Evolutionary conservation across 1,140 invertebrate genomes (phyloP).

Genomic region (Ctenoplectra terminalis): DNA sequence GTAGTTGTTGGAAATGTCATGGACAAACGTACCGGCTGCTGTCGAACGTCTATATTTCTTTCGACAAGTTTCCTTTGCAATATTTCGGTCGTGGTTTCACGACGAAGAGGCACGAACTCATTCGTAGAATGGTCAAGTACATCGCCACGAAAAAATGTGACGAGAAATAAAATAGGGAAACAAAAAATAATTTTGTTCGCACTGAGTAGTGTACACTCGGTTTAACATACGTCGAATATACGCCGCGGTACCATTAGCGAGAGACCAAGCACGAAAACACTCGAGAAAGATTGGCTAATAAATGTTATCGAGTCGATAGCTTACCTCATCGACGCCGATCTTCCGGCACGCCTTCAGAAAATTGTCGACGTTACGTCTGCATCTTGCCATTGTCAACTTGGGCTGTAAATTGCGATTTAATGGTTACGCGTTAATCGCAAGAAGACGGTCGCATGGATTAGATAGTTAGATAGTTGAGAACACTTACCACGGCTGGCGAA

Average conservation of each 20-base stretch:
- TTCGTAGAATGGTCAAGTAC: neutral
- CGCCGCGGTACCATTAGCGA: conserved; percentile 39
- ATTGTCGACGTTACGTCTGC: conserved; percentile 97
- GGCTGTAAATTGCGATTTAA: conserved; percentile 86
- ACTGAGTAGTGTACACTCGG: neutral
- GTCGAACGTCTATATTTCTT: conserved; percentile 44
- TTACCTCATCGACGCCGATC: conserved; percentile 97
- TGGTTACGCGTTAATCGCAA: neutral
- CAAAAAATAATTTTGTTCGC: neutral
- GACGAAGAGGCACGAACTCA: neutral
- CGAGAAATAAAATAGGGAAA: neutral
- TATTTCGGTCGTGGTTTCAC: neutral
- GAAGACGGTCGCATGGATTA: neutral
- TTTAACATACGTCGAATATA: neutral
- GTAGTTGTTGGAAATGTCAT: conserved; percentile 81
- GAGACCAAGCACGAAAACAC: conserved; percentile 60
- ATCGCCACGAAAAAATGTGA: neutral
- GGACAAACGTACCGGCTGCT: conserved; percentile 49
- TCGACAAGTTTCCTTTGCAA: neutral
- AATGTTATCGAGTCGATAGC: conserved; percentile 62
- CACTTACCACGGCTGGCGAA: conserved; percentile 94
- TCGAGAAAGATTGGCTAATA: conserved; percentile 23
- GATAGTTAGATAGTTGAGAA: neutral
- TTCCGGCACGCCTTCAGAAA: conserved; percentile 96
- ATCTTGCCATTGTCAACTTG: conserved; percentile 95